Evolutionary conservation across 2,888 invertebrate species (phyloP).

Genomic region (Acleris cristana): DNA sequence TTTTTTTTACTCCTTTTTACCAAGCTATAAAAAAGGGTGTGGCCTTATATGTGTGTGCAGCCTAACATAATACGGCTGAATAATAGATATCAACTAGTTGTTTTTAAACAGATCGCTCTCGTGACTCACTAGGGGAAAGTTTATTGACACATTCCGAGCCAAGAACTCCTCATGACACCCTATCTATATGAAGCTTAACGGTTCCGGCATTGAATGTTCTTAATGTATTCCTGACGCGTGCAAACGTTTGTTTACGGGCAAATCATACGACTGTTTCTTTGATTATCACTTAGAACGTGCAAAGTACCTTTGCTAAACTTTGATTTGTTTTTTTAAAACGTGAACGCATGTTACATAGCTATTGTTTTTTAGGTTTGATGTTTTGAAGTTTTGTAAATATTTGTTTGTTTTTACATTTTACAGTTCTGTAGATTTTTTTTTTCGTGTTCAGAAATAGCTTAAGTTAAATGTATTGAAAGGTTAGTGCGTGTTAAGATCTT

Average conservation of each 20-base stretch:
- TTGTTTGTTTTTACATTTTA: too few species aligned
- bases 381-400: not conserved
- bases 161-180: too few species aligned
- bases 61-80: slow-evolving; percentile 45
- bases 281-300: too few species aligned
- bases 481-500: too few species aligned
- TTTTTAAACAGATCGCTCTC: slow-evolving; percentile 51
- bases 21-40: too few species aligned
- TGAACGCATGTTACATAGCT: not conserved
- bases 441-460: too few species aligned
- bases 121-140: slow-evolving; percentile 58
- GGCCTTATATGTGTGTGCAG: too few species aligned
- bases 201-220: slow-evolving; percentile 2
- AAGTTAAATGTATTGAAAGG: too few species aligned
- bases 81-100: slow-evolving; percentile 57
- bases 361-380: not conserved
- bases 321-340: not conserved
- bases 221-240: slow-evolving; percentile 44
- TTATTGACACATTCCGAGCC: slow-evolving; percentile 37
- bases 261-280: not conserved
- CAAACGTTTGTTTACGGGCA: slow-evolving; percentile 30
- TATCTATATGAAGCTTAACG: too few species aligned
- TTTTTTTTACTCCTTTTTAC: too few species aligned
- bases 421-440: too few species aligned
- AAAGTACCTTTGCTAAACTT: not conserved